phyloP scores from a whole-genome alignment of 2,113 vertebrate genomes.

The Orthonyx spaldingii region DNA sequence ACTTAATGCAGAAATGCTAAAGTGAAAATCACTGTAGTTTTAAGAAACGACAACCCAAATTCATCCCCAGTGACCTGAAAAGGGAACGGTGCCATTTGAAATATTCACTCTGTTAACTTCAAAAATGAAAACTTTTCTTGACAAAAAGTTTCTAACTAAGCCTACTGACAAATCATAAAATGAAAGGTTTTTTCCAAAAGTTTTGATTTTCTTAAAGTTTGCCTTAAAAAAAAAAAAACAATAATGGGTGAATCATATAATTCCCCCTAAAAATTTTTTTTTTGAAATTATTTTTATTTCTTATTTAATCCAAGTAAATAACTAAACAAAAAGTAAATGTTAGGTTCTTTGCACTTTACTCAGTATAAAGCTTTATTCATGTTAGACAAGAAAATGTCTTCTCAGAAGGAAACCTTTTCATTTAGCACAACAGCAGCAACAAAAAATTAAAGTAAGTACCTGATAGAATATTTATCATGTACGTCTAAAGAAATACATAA shows the following conservation, averaged over 20 bases:
- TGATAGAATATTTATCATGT: background rate
- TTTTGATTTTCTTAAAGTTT: background rate
- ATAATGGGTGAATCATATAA: rapidly evolving
- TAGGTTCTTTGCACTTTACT: background rate
- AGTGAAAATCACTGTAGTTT: background rate
- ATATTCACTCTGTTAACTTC: background rate
- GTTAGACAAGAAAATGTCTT: background rate
- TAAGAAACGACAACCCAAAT: background rate
- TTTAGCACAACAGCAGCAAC: background rate
- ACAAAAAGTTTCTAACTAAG: background rate
- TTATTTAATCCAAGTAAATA: background rate
- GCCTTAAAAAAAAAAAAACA: background rate
- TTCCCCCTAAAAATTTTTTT: rapidly evolving
- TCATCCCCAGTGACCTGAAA: background rate
- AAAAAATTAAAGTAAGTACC: background rate
- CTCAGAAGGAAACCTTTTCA: background rate
- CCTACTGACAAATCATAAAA: background rate
- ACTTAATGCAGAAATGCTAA: background rate
- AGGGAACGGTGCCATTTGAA: background rate
- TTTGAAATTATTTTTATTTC: background rate
- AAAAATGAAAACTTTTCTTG: background rate
- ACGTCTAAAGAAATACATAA: background rate
- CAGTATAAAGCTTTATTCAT: background rate
- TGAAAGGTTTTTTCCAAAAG: rapidly evolving
- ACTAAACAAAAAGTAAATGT: background rate